Evolutionary conservation across 2,888 invertebrate genomes (phyloP), one percentile per base, ranked within the genome.

Genomic region (Nebria brevicollis): DNA sequence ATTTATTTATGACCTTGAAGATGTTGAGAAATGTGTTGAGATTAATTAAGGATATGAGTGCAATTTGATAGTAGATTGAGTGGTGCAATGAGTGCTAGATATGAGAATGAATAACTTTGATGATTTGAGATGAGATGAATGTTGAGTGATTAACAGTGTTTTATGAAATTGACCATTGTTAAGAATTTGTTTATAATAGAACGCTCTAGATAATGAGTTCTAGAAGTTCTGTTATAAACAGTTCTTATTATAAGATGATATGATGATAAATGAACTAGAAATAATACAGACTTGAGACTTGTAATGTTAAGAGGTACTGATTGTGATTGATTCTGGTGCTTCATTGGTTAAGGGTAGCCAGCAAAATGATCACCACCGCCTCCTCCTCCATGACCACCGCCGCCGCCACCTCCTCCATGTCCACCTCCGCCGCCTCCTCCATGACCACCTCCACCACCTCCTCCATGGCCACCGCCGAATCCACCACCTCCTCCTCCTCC

Each of bases 361-460:
- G 11, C 20, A 54, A 54, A 54, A 54, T 54, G 54, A 7, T 54
- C 54, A 11, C 54, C 54, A 7, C 70, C 70, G 1, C 70, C 34
- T 66, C 72, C 76, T 34, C 72, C 80, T 10, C 77, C 78, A 11
- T 41, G 20, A 20, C 73, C 80, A 70, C 75, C 75, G 26, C 84
- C 83, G 13, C 41, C 20, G 10, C 79, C 82, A 20, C 83, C 83
- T 34, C 83, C 83, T 66, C 74, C 66, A 15, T 82, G 82, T 34
- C 74, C 77, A 42, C 77, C 73, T 43, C 65, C 65, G 65, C 77
- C 82, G 34, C 82, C 78, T 43, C 84, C 83, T 2, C 83, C 81
- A 41, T 72, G 54, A 41, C 78, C 82, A 26, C 41, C 20, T 66
- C 77, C 77, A 41, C 77, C 4, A 34, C 34, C 82, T 3, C 77